Evolutionary conservation across 2,888 invertebrate genomes (phyloP).

Genomic region (Drosophila fungiperda): DNA sequence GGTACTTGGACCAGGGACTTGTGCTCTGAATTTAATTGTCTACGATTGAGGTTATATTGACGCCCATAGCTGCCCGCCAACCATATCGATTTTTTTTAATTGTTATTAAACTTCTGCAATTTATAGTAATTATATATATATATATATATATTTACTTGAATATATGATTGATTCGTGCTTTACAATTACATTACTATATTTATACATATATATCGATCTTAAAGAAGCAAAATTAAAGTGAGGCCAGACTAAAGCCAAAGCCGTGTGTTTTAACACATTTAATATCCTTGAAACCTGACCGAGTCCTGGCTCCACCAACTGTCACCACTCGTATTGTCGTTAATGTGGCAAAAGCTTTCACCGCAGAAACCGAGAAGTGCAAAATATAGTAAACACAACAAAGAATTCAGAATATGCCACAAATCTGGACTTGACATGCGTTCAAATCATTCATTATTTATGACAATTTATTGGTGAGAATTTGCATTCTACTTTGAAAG

Average conservation of each 20-base stretch:
- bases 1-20: slow-evolving; percentile 31
- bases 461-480: not conserved
- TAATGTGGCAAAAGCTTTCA: slow-evolving; percentile 64
- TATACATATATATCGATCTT: not conserved
- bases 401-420: slow-evolving; percentile 40
- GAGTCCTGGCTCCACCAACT: slow-evolving; percentile 16
- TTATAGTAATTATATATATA: not conserved
- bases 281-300: slow-evolving; percentile 24
- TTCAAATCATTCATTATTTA: slow-evolving; percentile 33
- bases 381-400: slow-evolving; percentile 40
- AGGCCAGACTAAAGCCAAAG: slow-evolving; percentile 7
- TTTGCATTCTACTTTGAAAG: not conserved
- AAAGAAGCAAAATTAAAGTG: slow-evolving; percentile 15
- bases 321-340: slow-evolving; percentile 52
- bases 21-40: slow-evolving; percentile 61
- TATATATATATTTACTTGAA: not conserved
- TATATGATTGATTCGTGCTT: not conserved
- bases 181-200: not conserved
- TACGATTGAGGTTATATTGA: slow-evolving; percentile 26
- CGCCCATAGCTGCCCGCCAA: slow-evolving; percentile 9
- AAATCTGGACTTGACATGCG: not conserved
- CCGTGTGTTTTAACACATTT: slow-evolving; percentile 17
- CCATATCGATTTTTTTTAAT: slow-evolving; percentile 67
- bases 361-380: slow-evolving; percentile 44
- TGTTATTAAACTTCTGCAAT: slow-evolving; percentile 45